Evolutionary conservation across 2,113 vertebrate species (phyloP).

Genomic region (Halichoerus grypus): DNA sequence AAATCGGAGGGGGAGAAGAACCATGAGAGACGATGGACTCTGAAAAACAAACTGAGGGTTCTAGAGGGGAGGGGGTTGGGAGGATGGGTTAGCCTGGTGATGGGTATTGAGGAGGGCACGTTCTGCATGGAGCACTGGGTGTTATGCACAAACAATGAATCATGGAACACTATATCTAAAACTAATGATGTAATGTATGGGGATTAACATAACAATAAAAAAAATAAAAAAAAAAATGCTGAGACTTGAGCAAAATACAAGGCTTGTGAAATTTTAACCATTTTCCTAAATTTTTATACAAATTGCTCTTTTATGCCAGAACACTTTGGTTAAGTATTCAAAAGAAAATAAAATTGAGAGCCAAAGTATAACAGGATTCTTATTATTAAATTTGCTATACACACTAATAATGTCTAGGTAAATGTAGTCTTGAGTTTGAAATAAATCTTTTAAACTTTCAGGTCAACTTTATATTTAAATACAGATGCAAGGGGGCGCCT

Average conservation of each 20-base stretch:
- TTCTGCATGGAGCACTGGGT: too few species aligned
- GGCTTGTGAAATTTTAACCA: constrained; percentile 6
- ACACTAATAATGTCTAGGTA: not conserved
- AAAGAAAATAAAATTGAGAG: not conserved
- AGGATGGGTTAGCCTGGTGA: too few species aligned
- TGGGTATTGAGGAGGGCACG: too few species aligned
- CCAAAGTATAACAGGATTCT: not conserved
- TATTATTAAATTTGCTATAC: not conserved
- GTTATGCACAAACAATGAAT: too few species aligned
- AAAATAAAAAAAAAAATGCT: too few species aligned
- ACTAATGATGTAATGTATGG: too few species aligned
- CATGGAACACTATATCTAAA: too few species aligned
- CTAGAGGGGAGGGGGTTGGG: too few species aligned
- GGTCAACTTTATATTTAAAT: constrained; percentile 33
- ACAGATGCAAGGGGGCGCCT: not conserved
- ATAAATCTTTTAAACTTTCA: not conserved
- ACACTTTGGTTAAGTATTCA: constrained; percentile 19
- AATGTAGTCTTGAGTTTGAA: not conserved
- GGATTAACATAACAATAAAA: too few species aligned
- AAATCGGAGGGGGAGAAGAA: too few species aligned
- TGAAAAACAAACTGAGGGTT: too few species aligned
- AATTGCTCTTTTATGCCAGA: not conserved
- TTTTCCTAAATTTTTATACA: constrained; percentile 10
- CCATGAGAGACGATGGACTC: too few species aligned
- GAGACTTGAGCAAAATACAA: not conserved